Evolutionary conservation across 2,888 invertebrate genomes (phyloP), one percentile per base, ranked within the genome.

Genomic region (Nomada flava): DNA sequence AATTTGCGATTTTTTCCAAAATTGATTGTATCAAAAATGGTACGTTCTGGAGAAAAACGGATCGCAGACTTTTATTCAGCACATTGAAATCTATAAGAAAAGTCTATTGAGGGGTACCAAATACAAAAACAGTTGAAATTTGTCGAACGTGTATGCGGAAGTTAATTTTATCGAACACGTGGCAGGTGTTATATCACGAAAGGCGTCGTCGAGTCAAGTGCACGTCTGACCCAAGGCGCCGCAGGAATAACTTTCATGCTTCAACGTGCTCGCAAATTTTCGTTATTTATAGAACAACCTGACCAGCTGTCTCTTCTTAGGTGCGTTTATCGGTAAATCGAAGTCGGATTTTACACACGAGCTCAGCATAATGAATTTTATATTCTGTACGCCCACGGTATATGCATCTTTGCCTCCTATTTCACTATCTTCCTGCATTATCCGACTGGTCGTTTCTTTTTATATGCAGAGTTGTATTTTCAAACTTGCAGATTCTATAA

Each of bases 281-380:
- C 44, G 86, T 86, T 87, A 87, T 87, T 87, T 88, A 87, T 87
- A 87, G 88, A 69, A 36, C 68, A 83, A 69, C 76, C 74, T 77
- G 78, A 55, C 76, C 80, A 76, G 72, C 84, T 67, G 57, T 79
- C 74, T 86, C 60, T 57, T 80, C 69, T 62, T 42, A 53, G 52
- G 74, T 78, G 76, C 75, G 63, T 88, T 81, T 88, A 79, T 76
- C 79, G 69, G 59, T 55, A 71, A 71, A 85, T 83, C 64, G 73
- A 57, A 78, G 50, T 62, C 50, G 78, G 67, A 84, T 86, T 82
- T 71, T 67, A 70, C 76, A 68, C 79, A 75, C 68, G 42, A 15
- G 65, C 71, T 57, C 23, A n/a, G 26, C 55, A 15, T 57, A 42
- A 65, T 63, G 50, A 65, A 67, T 52, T 47, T 70, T 67, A 23